Evolutionary conservation across 2,797 vertebrate genomes (phyloP).

Genomic region (Sebastolobus alascanus): DNA sequence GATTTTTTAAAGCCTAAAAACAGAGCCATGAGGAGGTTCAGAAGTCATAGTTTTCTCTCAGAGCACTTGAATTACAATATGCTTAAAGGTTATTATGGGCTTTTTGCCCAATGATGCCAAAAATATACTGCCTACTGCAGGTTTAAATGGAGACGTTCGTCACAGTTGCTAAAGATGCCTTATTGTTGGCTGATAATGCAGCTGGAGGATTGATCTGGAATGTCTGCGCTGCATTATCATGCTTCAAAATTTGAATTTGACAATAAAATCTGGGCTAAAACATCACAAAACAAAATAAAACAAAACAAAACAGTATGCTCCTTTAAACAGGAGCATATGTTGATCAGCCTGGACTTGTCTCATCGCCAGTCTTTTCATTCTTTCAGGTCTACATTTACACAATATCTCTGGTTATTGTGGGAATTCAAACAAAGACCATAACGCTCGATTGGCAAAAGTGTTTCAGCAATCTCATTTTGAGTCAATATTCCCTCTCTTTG

Average conservation of each 20-base stretch:
- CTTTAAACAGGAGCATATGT: not conserved
- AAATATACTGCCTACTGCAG: too few species aligned
- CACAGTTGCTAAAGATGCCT: not conserved
- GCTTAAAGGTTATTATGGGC: too few species aligned
- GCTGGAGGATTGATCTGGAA: not conserved
- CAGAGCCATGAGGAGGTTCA: too few species aligned
- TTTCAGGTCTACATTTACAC: not conserved
- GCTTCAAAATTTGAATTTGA: not conserved
- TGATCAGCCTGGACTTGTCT: not conserved
- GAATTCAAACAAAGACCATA: slow-evolving; percentile 2
- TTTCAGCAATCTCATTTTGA: slow-evolving; percentile 14
- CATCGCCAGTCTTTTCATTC: not conserved
- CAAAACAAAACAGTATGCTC: not conserved
- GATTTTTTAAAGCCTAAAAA: too few species aligned
- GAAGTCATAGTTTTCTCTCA: too few species aligned
- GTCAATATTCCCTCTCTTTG: slow-evolving; percentile 28
- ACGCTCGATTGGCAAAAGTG: slow-evolving; percentile 1
- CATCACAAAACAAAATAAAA: not conserved
- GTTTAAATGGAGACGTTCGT: not conserved
- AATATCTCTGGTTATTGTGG: slow-evolving; percentile 2
- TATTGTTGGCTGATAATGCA: not conserved
- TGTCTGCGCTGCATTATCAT: not conserved
- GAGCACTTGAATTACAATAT: too few species aligned
- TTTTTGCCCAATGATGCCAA: too few species aligned
- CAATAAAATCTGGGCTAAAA: not conserved